phyloP scores from a whole-genome alignment of 2,113 vertebrate genomes.

The Manacus vitellinus region DNA sequence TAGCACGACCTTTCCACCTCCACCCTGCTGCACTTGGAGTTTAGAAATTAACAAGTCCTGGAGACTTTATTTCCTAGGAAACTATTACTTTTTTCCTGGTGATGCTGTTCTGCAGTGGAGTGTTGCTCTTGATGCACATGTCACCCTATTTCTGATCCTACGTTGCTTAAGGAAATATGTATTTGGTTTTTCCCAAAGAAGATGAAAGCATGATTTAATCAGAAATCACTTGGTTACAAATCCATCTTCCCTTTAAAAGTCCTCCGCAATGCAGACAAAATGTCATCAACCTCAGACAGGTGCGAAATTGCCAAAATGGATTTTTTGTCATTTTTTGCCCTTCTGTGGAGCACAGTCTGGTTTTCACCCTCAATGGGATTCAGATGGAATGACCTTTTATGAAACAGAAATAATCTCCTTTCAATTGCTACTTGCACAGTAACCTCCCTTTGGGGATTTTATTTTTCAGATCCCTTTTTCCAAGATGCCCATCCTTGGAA shows the following conservation, averaged over 20 bases:
- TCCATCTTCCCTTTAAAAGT: background rate
- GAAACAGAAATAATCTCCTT: background rate
- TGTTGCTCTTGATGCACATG: background rate
- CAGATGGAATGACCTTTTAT: background rate
- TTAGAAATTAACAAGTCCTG: background rate
- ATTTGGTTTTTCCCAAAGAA: background rate
- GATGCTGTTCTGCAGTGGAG: background rate
- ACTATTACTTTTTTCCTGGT: background rate
- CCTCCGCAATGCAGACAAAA: background rate
- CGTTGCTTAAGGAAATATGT: background rate
- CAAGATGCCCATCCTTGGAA: background rate
- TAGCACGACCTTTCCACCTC: background rate
- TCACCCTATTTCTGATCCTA: background rate
- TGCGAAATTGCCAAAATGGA: background rate
- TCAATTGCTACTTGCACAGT: background rate
- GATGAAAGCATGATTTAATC: background rate
- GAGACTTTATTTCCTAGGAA: background rate
- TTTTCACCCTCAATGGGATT: background rate
- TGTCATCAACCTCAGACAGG: background rate
- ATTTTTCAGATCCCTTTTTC: background rate
- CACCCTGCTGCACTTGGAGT: background rate
- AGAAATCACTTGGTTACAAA: background rate
- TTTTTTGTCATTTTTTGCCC: background rate
- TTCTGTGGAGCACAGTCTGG: background rate
- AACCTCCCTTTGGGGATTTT: background rate